Conservation (phyloP, 2,113 vertebrate genomes). For the Psephotus haematonotus region DNA sequence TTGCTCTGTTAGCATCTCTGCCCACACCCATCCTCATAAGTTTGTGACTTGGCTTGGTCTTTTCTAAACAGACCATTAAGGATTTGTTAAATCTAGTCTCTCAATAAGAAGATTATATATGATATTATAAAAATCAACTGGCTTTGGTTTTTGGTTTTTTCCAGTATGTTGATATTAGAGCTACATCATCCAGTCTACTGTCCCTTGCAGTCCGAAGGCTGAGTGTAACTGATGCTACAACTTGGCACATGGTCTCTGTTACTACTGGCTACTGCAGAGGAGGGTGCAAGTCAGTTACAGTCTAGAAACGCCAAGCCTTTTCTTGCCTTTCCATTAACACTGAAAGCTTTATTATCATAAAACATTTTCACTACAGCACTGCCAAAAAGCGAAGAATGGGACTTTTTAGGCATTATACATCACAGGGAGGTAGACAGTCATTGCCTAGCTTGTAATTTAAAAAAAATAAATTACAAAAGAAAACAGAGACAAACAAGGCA, state of each 20-base stretch:
- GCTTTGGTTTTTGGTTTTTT: constrained; percentile 17
- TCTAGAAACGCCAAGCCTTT: constrained; percentile 27
- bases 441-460: neutral
- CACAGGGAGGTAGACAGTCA: neutral
- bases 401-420: neutral
- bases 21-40: constrained; percentile 19
- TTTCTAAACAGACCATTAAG: constrained; percentile 46
- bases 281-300: constrained; percentile 21
- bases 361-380: neutral
- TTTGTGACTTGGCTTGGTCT: constrained; percentile 29
- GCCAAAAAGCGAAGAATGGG: neutral
- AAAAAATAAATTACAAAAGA: neutral
- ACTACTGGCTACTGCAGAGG: constrained; percentile 38
- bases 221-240: constrained; percentile 15
- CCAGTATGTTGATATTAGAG: constrained; percentile 55
- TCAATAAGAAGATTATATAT: constrained; percentile 25
- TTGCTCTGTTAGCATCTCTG: constrained; percentile 20
- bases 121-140: constrained; percentile 46
- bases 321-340: neutral
- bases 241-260: constrained; percentile 19
- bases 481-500: neutral
- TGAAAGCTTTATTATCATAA: neutral
- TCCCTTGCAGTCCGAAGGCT: neutral
- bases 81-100: constrained; percentile 37
- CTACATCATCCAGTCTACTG: neutral